These are phyloP conservation scores for Myotis pilosus DNA, from an alignment of 2,797 vertebrate species.

Conservation along the genomic window DNA sequence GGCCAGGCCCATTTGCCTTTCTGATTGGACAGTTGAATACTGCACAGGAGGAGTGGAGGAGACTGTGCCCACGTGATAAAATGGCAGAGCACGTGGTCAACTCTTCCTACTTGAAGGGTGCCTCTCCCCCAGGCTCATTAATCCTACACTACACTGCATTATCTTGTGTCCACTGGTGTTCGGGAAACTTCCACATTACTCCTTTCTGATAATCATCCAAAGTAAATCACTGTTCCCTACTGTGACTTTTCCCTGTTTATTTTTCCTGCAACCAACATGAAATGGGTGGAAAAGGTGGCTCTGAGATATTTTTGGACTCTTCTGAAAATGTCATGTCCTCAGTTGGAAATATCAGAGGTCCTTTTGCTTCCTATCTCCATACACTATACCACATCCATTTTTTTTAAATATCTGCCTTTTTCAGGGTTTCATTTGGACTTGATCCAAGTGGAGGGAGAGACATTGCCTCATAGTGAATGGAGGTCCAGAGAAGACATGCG, in stretches of 20 bases:
- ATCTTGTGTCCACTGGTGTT: not conserved
- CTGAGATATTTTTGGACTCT: constrained; percentile 67
- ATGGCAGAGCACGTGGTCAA: not conserved
- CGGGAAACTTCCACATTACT: constrained; percentile 50
- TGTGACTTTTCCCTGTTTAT: constrained; percentile 57
- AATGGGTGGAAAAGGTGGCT: constrained; percentile 76
- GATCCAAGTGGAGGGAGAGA: constrained; percentile 74
- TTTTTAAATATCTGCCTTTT: constrained; percentile 65
- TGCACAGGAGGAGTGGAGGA: not conserved
- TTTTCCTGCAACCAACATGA: constrained; percentile 78
- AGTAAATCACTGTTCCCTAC: not conserved
- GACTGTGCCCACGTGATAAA: not conserved
- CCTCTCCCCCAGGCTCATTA: not conserved
- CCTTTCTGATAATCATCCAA: constrained; percentile 72
- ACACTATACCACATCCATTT: constrained; percentile 62
- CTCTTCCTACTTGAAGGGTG: not conserved
- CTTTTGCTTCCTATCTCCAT: constrained; percentile 67
- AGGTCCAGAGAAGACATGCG: not conserved
- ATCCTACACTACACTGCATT: not conserved
- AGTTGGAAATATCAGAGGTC: constrained; percentile 69
- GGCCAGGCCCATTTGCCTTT: not conserved
- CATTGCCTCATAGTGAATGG: constrained; percentile 44
- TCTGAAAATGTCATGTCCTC: constrained; percentile 65
- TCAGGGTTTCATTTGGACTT: constrained; percentile 76
- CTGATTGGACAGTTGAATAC: not conserved